Evolutionary conservation across 2,888 invertebrate genomes (phyloP).

Genomic region (Macrosiphum euphorbiae): DNA sequence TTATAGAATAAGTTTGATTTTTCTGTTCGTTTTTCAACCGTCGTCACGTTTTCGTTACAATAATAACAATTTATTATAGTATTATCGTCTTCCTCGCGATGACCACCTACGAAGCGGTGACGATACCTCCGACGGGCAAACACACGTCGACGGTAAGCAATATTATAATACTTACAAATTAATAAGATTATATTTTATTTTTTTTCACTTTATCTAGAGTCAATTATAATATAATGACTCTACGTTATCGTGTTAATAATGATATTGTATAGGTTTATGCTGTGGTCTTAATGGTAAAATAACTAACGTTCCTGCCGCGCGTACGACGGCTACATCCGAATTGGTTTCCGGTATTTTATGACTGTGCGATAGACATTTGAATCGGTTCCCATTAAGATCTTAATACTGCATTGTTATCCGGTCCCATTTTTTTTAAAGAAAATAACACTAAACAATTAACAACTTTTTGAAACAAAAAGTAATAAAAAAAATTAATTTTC

Average conservation of each 20-base stretch:
- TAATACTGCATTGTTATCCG: background rate
- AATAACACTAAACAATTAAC: background rate
- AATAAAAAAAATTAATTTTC: background rate
- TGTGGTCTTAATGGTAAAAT: background rate
- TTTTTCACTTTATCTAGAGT: background rate
- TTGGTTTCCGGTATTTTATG: background rate
- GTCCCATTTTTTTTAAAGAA: background rate
- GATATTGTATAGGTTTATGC: background rate
- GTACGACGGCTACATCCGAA: background rate
- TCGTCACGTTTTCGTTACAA: background rate
- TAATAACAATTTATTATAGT: background rate
- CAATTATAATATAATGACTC: background rate
- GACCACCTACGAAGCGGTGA: constrained; percentile 28
- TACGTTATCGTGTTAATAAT: background rate
- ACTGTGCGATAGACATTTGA: background rate
- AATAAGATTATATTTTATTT: background rate
- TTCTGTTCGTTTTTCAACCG: background rate
- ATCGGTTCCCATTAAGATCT: background rate
- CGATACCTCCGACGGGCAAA: constrained; percentile 31
- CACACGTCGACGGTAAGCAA: constrained; percentile 50
- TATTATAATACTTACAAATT: background rate
- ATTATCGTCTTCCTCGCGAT: background rate
- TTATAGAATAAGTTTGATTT: background rate
- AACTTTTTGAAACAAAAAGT: background rate
- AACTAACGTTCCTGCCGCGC: background rate